Base-by-base conservation (phyloP, 2,888 invertebrate species). In the Podabrus alpinus region DNA sequence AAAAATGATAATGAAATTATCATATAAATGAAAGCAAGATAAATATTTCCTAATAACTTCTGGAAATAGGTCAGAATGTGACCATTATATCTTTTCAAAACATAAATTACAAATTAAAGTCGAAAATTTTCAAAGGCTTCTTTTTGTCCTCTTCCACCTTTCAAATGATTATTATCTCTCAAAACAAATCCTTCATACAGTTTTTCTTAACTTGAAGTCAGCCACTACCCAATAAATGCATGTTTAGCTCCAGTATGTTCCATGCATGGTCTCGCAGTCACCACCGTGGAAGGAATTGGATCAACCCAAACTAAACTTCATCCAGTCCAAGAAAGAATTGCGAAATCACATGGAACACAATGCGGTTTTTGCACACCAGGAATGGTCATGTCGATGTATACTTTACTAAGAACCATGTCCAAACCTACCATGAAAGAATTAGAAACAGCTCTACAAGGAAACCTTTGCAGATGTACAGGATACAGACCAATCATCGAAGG, bases 331-430 rank as follows among this genome's bases (percentile, higher is more conserved):
- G 95, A 96, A 83, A 89, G 96, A 79, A 91, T 97, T 78, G 96
- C 96, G 0, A 94, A 94, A 88, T 91, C 95, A 0, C 97, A 98
- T 84, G 98, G 98, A 0, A 95, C 97, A 0, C 97, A 98, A 86
- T 98, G 97, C 85, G 97, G 97, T 1, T 85, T 85, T 73, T 85
- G 85, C 82, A 97, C 97, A 0, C 97, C 97, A 0, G 98, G 98
- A 25, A 96, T 98, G 77, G 95, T 98, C 0, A 98, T 98, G 98
- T 97, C 97, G 0, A 97, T 98, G 96, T 98, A 97, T 84, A 90
- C 96, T 0, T 88, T 98, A 62, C 88, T 98, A 0, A 89, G 98
- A 82, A 94, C 91, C 80, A 91, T 91, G 64, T 89, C 91, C 0
- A 90, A 91, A 82, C 95, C 97, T 4, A 89, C 90, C 0, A 93